Base-by-base conservation (phyloP, 2,888 invertebrate species). In the Microctonus aethiopoides region DNA sequence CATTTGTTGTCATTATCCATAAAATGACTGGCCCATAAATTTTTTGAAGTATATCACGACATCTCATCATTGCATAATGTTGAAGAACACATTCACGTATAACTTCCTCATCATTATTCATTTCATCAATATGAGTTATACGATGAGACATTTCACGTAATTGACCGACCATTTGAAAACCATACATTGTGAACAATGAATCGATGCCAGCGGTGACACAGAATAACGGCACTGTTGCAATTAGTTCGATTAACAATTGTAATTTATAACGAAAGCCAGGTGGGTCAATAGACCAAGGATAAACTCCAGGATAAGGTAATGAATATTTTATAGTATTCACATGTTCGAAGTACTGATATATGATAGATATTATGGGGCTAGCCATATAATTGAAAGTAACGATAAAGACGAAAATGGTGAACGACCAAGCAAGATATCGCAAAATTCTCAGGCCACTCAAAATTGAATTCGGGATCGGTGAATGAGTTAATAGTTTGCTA, bases 161-260 rank as follows among this genome's bases (percentile, higher is more conserved):
- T 26, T 79, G 72, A 3, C 78, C 77, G 2, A 75, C 70, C 41
- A 82, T 78, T 56, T 80, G 78, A 63, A 80, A 79, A n/a, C 77
- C 60, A 29, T 79, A 78, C 9, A 77, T 72, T 2, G 78, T 77
- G 39, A 80, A 81, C 0, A 80, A 66, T 0, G 75, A 68, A 20
- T 82, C 82, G 5, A 75, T 73, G 0, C 77, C 73, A 7, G 67
- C 65, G 4, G 78, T 74, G 5, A 78, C 39, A 4, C 32, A 68
- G n/a, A 72, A 34, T 0, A 77, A 16, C 4, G 64, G 68, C 24
- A 74, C 60, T 5, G 68, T 22, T 3, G 61, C 26, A 9, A 65
- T 9, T 0, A 68, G 7, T 29, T 81, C 79, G 24, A 78, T 54
- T 0, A 71, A 4, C n/a, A 68, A 78, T 52, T 72, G 73, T 2